phyloP scores from a whole-genome alignment of 2,888 invertebrate species.

The Parochlus steinenii region DNA sequence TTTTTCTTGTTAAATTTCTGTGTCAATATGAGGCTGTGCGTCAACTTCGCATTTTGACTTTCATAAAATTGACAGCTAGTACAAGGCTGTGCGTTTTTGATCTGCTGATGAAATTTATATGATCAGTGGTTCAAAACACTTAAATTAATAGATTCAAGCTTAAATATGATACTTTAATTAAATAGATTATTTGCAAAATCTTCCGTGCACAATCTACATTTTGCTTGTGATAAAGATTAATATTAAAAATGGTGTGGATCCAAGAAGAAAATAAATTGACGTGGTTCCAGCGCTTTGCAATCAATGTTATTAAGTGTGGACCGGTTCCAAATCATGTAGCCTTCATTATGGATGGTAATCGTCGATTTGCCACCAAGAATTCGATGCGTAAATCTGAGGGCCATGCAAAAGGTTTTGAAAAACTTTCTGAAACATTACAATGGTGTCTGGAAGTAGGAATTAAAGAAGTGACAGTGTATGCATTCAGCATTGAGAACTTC shows the following conservation, averaged over 20 bases:
- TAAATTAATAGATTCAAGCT: no score
- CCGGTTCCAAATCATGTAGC: constrained; percentile 83
- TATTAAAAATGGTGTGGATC: constrained; percentile 53
- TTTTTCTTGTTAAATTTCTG: no score
- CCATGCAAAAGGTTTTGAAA: constrained; percentile 70
- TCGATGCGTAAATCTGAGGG: constrained; percentile 61
- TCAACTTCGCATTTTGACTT: no score
- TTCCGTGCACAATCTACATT: no score
- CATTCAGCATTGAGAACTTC: constrained; percentile 98
- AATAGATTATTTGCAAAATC: no score
- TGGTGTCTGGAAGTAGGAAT: constrained; percentile 83
- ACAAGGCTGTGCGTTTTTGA: no score
- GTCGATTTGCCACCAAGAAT: constrained; percentile 74
- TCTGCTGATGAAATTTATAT: no score
- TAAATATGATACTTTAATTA: no score
- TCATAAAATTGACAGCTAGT: no score
- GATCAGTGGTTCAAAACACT: no score
- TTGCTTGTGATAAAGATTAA: no score
- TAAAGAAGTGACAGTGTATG: constrained; percentile 91
- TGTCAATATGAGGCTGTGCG: no score
- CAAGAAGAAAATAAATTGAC: constrained; percentile 53
- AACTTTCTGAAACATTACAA: constrained; percentile 59
- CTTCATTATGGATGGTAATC: constrained; percentile 97
- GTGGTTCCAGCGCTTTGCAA: constrained; percentile 58
- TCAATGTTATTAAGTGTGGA: constrained; percentile 61